A percentile compares a stretch with the other conserved stretches of the same genome.
These are phyloP conservation scores for Myotis daubentonii DNA, from an alignment of 2,797 vertebrate genomes.

Conservation along the genomic window DNA sequence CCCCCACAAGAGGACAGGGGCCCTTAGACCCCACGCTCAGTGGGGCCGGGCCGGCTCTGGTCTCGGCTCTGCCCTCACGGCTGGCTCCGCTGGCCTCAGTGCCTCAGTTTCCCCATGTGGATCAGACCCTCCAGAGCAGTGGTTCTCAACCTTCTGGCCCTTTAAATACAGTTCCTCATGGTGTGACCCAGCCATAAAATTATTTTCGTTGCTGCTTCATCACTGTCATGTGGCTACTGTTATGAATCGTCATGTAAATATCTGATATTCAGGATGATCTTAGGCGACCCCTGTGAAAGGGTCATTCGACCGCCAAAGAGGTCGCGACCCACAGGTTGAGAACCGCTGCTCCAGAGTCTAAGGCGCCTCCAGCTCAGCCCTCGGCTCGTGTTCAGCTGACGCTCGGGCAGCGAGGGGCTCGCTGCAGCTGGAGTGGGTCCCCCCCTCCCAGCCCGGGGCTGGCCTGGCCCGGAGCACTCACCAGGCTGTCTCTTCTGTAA, in stretches of 20 bases:
- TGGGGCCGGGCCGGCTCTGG: neutral
- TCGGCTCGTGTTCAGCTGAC: neutral
- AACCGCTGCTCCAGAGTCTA: too few species aligned
- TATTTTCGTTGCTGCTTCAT: too few species aligned
- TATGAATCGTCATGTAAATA: too few species aligned
- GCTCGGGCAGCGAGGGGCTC: neutral
- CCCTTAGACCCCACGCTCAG: neutral
- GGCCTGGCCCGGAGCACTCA: neutral
- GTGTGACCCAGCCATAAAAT: too few species aligned
- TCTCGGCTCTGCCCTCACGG: neutral
- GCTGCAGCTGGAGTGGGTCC: neutral
- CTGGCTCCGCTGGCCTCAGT: neutral
- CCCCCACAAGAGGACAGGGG: neutral
- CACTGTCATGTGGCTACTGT: too few species aligned
- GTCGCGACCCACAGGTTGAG: too few species aligned
- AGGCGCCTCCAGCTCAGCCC: neutral
- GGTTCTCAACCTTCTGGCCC: too few species aligned
- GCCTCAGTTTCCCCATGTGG: neutral
- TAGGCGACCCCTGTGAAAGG: too few species aligned
- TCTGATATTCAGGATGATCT: too few species aligned
- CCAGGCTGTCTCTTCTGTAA: neutral
- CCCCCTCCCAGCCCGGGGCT: neutral
- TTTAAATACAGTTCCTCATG: too few species aligned
- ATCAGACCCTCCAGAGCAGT: too few species aligned
- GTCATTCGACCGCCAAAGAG: too few species aligned